Conservation (phyloP, 1,140 invertebrate genomes). For the Callitettix versicolor region DNA sequence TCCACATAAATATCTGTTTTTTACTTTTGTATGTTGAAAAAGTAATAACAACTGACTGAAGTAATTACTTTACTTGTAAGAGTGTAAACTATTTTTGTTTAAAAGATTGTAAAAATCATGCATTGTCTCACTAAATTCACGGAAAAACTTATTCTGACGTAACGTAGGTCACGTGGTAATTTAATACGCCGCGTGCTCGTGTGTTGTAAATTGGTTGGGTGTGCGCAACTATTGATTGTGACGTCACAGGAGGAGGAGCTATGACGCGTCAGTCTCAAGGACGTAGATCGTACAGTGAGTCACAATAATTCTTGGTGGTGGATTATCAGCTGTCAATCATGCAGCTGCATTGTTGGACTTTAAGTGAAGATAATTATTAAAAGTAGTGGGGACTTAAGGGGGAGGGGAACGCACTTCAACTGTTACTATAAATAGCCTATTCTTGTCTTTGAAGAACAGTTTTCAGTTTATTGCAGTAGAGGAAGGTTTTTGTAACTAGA, state of each 20-base stretch:
- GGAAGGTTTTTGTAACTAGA: background rate
- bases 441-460: background rate
- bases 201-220: background rate
- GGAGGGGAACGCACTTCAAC: background rate
- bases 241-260: background rate
- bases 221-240: conserved; percentile 7
- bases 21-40: no score
- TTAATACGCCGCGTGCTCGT: background rate
- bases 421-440: conserved; percentile 4
- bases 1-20: no score
- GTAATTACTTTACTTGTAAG: no score
- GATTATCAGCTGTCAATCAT: conserved; percentile 2
- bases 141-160: no score
- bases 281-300: background rate
- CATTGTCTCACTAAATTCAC: no score
- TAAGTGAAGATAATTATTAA: conserved; percentile 8
- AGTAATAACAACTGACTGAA: no score
- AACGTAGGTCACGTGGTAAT: background rate
- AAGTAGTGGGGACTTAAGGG: background rate
- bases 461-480: background rate
- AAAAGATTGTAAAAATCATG: no score
- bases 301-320: background rate
- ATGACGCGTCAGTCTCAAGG: background rate
- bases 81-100: no score
- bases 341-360: conserved; percentile 10